Evolutionary conservation across 2,888 invertebrate genomes (phyloP).

Genomic region (Thera obeliscata): DNA sequence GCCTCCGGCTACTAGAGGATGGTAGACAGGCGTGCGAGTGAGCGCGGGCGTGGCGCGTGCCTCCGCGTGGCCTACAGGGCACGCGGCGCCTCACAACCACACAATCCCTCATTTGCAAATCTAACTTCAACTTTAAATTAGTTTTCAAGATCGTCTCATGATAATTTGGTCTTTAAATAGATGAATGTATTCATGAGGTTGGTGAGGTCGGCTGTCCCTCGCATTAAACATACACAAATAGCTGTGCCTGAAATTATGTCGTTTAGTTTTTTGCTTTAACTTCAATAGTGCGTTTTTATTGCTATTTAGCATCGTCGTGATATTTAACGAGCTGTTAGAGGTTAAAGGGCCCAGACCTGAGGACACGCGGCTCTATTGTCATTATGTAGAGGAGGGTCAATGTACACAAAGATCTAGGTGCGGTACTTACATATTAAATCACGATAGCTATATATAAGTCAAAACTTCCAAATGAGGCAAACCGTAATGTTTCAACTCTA

Average conservation of each 20-base stretch:
- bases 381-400: background rate
- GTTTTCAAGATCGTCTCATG: background rate
- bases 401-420: background rate
- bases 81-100: background rate
- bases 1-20: no score
- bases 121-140: background rate
- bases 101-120: background rate
- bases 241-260: background rate
- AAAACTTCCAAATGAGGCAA: slow-evolving; percentile 10
- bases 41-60: no score
- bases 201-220: no score
- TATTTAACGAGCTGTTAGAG: background rate
- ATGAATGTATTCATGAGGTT: background rate
- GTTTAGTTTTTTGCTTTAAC: background rate
- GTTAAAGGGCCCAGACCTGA: background rate
- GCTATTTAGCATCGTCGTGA: background rate
- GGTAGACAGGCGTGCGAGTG: no score
- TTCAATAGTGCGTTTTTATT: background rate
- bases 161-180: background rate
- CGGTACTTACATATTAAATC: background rate
- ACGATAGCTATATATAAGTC: slow-evolving; percentile 1
- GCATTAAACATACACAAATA: background rate
- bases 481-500: slow-evolving; percentile 7
- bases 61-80: no score
- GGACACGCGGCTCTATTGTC: background rate